A percentile compares a stretch with the other conserved stretches of the same genome.
These are phyloP conservation scores for Gobiocypris rarus DNA, from an alignment of 2,113 vertebrate genomes.

Conservation along the genomic window DNA sequence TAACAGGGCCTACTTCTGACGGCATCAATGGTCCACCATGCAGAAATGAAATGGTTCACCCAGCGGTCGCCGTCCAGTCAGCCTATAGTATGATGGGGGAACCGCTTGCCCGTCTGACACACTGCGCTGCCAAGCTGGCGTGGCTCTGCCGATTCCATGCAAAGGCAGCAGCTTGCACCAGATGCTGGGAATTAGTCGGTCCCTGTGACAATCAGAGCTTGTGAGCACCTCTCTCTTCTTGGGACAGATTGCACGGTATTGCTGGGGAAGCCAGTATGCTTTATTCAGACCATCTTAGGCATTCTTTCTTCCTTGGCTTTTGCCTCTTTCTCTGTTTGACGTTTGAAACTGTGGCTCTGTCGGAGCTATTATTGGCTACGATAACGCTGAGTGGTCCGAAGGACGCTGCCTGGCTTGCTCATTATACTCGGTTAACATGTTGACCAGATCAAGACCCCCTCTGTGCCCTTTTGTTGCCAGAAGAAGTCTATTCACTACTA, in stretches of 20 bases:
- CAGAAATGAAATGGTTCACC: conserved; percentile 75
- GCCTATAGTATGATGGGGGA: conserved; percentile 69
- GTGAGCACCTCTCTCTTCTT: conserved; percentile 64
- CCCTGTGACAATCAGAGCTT: conserved; percentile 62
- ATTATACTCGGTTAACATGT: conserved; percentile 55
- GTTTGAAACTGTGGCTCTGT: conserved; percentile 16
- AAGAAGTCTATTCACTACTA: conserved; percentile 46
- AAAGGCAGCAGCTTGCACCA: conserved; percentile 73
- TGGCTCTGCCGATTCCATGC: conserved; percentile 61
- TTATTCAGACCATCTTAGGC: conserved; percentile 30
- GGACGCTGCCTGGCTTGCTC: conserved; percentile 43
- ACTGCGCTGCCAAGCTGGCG: conserved; percentile 69
- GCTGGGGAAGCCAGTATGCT: conserved; percentile 43
- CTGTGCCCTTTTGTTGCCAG: conserved; percentile 53
- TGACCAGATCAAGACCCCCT: conserved; percentile 61
- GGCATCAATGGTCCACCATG: conserved; percentile 71
- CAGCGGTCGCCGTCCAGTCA: conserved; percentile 59
- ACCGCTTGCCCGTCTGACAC: conserved; percentile 68
- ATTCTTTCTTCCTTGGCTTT: conserved; percentile 18
- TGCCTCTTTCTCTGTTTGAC: background rate
- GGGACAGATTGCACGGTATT: conserved; percentile 65
- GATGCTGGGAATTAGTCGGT: conserved; percentile 76
- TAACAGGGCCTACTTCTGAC: conserved; percentile 74
- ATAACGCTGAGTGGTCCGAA: conserved; percentile 46
- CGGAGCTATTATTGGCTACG: conserved; percentile 50